phyloP scores from a whole-genome alignment of 2,888 invertebrate species.

The Prosapia bicincta region DNA sequence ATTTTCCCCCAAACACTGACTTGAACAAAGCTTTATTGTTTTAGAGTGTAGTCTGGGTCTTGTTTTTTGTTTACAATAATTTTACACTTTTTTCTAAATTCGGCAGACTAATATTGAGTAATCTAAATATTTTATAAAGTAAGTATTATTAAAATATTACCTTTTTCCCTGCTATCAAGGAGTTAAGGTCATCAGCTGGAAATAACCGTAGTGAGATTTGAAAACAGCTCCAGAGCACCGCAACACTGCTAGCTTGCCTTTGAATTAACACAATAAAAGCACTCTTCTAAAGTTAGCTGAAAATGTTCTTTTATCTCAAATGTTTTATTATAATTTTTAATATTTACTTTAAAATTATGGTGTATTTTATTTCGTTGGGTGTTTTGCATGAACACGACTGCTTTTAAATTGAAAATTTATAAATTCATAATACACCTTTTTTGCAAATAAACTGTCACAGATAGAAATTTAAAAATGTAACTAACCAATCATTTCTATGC shows the following conservation, averaged over 20 bases:
- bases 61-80: neutral
- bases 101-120: neutral
- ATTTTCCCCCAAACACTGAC: neutral
- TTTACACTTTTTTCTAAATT: neutral
- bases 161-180: neutral
- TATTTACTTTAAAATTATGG: neutral
- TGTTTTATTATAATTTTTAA: neutral
- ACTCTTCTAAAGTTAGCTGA: neutral
- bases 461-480: neutral
- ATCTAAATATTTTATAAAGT: neutral
- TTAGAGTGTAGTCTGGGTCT: neutral
- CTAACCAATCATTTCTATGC: neutral
- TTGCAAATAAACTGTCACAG: neutral
- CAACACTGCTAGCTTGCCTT: neutral
- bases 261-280: neutral
- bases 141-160: neutral
- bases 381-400: neutral
- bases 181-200: neutral
- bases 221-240: neutral
- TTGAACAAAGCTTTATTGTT: neutral
- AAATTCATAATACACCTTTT: neutral
- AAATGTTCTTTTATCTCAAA: neutral
- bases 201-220: neutral
- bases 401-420: no score
- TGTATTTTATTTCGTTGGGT: neutral